phyloP scores from a whole-genome alignment of 2,797 vertebrate species.

The Sebastes matsubarae region DNA sequence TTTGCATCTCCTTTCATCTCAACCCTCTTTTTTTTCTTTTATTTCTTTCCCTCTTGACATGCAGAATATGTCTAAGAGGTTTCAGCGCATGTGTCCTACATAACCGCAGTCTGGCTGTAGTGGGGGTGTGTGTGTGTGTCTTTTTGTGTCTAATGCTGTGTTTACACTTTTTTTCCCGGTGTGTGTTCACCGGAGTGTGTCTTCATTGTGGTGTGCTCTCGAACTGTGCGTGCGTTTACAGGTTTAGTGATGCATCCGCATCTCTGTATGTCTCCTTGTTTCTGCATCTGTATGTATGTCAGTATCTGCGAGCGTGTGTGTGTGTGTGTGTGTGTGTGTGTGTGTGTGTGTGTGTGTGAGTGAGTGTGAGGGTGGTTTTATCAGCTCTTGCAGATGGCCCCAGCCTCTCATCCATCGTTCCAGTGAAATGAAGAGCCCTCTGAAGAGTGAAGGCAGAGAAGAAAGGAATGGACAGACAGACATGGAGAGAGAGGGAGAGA shows the following conservation, averaged over 20 bases:
- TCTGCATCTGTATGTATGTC: conserved; percentile 38
- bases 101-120: neutral
- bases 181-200: conserved; percentile 11
- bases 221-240: conserved; percentile 5
- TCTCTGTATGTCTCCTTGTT: conserved; percentile 39
- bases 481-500: conserved; percentile 3
- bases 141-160: conserved; percentile 17
- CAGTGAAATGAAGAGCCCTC: conserved; percentile 73
- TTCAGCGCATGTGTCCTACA: conserved; percentile 35
- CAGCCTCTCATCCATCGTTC: conserved; percentile 73
- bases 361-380: conserved; percentile 61
- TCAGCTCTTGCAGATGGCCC: conserved; percentile 77
- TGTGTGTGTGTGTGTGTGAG: conserved; percentile 1
- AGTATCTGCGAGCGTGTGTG: conserved; percentile 7
- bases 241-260: conserved; percentile 55
- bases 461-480: conserved; percentile 58
- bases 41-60: conserved; percentile 25
- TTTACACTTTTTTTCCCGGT: neutral
- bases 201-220: neutral
- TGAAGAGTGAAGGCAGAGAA: conserved; percentile 68
- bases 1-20: conserved; percentile 34
- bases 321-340: neutral
- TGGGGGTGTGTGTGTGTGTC: neutral
- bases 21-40: neutral
- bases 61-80: conserved; percentile 20